Conservation (phyloP, 30 jellyfish, hydroid and myxozoan species). For the Morbakka virulenta region DNA sequence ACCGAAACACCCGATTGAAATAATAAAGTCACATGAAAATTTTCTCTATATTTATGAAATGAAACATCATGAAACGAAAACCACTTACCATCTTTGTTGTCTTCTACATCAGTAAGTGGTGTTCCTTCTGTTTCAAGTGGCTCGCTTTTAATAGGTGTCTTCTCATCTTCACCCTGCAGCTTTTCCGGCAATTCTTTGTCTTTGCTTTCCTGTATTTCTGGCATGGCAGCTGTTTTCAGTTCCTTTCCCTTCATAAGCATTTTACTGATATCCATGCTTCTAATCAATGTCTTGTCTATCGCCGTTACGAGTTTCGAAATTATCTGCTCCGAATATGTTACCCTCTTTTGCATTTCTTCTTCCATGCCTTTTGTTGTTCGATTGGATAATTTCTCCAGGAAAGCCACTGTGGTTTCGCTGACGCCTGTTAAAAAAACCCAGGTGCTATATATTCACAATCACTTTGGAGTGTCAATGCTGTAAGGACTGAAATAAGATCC, state of each 20-base stretch:
- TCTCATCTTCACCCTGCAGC: not conserved
- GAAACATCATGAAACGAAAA: not conserved
- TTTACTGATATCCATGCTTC: constrained; percentile 65
- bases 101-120: not conserved
- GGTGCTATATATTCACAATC: too few species aligned
- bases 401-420: constrained; percentile 85
- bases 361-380: constrained; percentile 90
- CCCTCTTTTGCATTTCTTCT: constrained; percentile 83
- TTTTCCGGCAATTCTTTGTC: too few species aligned
- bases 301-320: constrained; percentile 49
- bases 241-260: constrained; percentile 56
- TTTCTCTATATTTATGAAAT: not conserved
- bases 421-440: constrained; percentile 32
- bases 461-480: too few species aligned
- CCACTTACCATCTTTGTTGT: not conserved
- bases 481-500: too few species aligned
- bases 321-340: constrained; percentile 58
- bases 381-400: constrained; percentile 88
- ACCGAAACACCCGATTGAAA: too few species aligned
- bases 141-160: not conserved
- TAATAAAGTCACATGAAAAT: not conserved
- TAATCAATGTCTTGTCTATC: constrained; percentile 53
- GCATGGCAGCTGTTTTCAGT: not conserved
- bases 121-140: constrained; percentile 32
- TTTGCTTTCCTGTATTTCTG: not conserved